Evolutionary conservation across 2,113 vertebrate species (phyloP).

Genomic region (Bufo gargarizans): DNA sequence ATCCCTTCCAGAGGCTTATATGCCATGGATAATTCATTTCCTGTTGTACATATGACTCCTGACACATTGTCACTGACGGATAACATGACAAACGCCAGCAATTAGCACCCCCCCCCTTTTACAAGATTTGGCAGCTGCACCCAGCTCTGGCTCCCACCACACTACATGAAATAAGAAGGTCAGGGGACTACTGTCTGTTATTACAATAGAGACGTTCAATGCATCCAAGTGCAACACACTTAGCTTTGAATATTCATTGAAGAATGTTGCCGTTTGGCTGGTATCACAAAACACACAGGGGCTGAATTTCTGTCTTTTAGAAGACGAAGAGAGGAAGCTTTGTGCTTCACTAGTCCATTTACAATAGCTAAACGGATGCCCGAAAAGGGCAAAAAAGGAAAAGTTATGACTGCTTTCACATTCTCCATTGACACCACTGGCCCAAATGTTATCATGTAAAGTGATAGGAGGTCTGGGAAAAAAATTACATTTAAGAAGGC

Average conservation of each 20-base stretch:
- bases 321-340: not conserved
- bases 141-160: not conserved
- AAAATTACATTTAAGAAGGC: too few species aligned
- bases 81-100: constrained; percentile 54
- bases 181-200: constrained; percentile 11
- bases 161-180: constrained; percentile 29
- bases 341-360: not conserved
- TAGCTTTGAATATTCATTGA: constrained; percentile 1
- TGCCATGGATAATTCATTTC: constrained; percentile 56
- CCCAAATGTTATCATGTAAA: not conserved
- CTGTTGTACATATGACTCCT: constrained; percentile 54
- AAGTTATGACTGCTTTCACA: not conserved
- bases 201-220: constrained; percentile 7
- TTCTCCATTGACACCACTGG: not conserved
- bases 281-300: not conserved
- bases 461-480: too few species aligned
- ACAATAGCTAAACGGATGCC: not conserved
- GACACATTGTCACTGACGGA: constrained; percentile 50
- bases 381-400: not conserved
- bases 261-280: not conserved
- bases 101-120: constrained; percentile 47
- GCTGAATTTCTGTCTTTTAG: not conserved
- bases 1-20: constrained; percentile 14
- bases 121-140: constrained; percentile 40
- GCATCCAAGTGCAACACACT: not conserved